These are phyloP conservation scores for Lepus timidus DNA, from an alignment of 2,113 vertebrate species.

Conservation along the genomic window DNA sequence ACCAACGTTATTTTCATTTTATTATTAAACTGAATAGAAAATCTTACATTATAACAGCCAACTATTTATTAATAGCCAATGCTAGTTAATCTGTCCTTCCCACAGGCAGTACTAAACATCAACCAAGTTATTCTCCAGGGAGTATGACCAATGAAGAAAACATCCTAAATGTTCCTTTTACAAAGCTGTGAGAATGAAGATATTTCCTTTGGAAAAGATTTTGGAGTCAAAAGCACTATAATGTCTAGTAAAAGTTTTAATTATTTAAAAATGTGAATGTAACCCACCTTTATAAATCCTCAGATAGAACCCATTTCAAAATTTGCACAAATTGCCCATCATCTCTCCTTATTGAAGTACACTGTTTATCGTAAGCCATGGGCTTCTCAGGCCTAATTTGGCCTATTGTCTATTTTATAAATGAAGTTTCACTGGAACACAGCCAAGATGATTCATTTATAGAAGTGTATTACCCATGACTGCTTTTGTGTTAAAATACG, in stretches of 20 bases:
- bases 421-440: neutral
- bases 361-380: neutral
- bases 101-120: neutral
- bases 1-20: conserved; percentile 14
- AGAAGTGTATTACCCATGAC: neutral
- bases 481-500: neutral
- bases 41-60: neutral
- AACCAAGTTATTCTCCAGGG: neutral
- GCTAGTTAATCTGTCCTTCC: neutral
- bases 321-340: neutral
- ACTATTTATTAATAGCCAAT: neutral
- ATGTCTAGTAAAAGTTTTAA: neutral
- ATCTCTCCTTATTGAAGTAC: neutral
- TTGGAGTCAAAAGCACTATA: neutral
- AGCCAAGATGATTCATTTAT: neutral
- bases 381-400: neutral
- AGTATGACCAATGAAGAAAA: neutral
- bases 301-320: conserved; percentile 12
- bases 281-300: neutral
- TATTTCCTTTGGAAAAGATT: neutral
- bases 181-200: neutral
- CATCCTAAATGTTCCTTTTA: neutral
- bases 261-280: conserved; percentile 8
- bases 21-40: conserved; percentile 19
- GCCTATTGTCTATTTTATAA: neutral